Base-by-base conservation (phyloP, 2,888 invertebrate genomes). In the Ennomos fuscantarius region DNA sequence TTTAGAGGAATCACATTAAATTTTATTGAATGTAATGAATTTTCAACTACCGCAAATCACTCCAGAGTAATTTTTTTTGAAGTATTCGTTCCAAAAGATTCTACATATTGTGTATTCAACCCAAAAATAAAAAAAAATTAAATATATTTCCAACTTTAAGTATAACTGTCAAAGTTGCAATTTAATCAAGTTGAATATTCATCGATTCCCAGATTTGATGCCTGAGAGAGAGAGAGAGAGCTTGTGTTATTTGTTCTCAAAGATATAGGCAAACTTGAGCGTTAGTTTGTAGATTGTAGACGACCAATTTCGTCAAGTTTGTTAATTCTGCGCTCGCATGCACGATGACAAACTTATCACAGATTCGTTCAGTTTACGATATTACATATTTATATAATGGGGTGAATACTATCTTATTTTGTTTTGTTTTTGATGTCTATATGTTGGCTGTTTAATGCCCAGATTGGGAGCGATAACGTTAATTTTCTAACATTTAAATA, bases 401-500 rank as follows among this genome's bases (percentile, higher is more conserved):
- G 39, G 9, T 39, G 8, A 24, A 24, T 24, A 24, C 24, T 24
- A 6, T 6, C 24, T 24, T 6, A 24, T 6, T 24, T 24, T 24
- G 24, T 24, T 24, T 6, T 24, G 1, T 24, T n/a, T 24, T 24
- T 3, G 24, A 24, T 24, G 24, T 24, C n/a, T n/a, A n/a, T n/a
- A 60, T 53, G 49, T 60, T 56, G 9, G 49, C 39, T 36, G 44
- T 47, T 52, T 54, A 65, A 69, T 70, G 71, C 76, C 69, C 69
- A 68, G 68, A 63, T 65, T 65, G 56, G 58, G 55, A 60, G 71
- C 76, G 77, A 78, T 77, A 81, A 78, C 73, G 74, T 78, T 79
- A 79, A 77, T 76, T 73, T 74, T 76, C 76, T 72, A 73, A 73
- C 76, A 76, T 78, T 74, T 24, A 68, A 65, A 70, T 63, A 73